Evolutionary conservation across 2,888 invertebrate genomes (phyloP).

Genomic region (Drosophila tanythrix): DNA sequence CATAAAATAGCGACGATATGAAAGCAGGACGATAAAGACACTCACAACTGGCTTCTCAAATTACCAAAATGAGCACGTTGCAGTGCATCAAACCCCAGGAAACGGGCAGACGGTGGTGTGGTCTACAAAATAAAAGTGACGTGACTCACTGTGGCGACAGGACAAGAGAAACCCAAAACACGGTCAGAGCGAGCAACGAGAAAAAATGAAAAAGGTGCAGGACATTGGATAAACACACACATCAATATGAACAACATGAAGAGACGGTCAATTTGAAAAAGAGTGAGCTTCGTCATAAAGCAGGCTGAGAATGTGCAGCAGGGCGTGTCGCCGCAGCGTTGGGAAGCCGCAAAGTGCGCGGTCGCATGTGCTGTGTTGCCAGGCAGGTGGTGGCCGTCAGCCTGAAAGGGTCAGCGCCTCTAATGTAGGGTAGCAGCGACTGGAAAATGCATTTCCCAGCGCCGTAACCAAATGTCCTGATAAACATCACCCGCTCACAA

Average conservation of each 20-base stretch:
- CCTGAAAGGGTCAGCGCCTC: conserved; percentile 61
- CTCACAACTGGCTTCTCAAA: conserved; percentile 60
- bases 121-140: conserved; percentile 44
- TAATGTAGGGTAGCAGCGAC: conserved; percentile 62
- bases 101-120: conserved; percentile 10
- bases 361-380: conserved; percentile 62
- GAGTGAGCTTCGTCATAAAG: conserved; percentile 56
- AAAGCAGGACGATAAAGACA: conserved; percentile 43
- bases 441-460: conserved; percentile 66
- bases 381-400: conserved; percentile 54
- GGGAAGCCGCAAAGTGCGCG: conserved; percentile 78
- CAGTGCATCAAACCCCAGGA: conserved; percentile 33
- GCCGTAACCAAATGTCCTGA: conserved; percentile 32
- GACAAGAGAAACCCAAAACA: conserved; percentile 39
- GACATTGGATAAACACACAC: conserved; percentile 30
- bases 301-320: conserved; percentile 71
- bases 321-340: conserved; percentile 55
- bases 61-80: conserved; percentile 54
- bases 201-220: conserved; percentile 47
- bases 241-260: conserved; percentile 10
- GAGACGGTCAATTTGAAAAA: conserved; percentile 47
- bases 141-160: conserved; percentile 63
- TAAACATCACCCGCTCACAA: conserved; percentile 31
- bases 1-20: conserved; percentile 49
- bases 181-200: conserved; percentile 30